phyloP scores from a whole-genome alignment of 1,140 invertebrate genomes.

The Drosophila yakuba region DNA sequence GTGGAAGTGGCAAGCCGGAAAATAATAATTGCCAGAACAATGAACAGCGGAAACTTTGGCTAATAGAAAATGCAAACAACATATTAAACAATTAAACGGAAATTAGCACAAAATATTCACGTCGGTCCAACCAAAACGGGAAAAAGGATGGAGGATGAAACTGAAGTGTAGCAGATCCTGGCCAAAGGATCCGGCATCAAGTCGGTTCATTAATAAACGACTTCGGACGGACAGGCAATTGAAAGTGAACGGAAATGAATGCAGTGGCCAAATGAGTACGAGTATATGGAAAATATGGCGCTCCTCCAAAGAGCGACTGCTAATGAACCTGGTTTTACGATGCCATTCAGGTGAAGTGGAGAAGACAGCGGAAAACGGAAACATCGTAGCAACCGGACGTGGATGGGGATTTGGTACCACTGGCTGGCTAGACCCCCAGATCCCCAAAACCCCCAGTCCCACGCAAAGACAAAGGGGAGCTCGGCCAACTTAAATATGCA shows the following conservation, averaged over 20 bases:
- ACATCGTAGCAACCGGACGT: conserved; percentile 44
- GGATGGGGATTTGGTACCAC: neutral
- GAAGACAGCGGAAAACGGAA: conserved; percentile 67
- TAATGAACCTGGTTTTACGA: conserved; percentile 56
- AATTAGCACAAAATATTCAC: conserved; percentile 77
- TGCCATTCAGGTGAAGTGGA: conserved; percentile 44
- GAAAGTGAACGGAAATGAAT: conserved; percentile 73
- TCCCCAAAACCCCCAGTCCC: too few species aligned
- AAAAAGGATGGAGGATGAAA: neutral
- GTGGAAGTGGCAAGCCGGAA: conserved; percentile 11
- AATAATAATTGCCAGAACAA: conserved; percentile 71
- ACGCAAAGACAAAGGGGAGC: neutral
- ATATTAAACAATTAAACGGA: conserved; percentile 83
- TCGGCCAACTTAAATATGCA: conserved; percentile 74
- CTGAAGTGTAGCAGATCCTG: conserved; percentile 1
- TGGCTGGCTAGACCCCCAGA: neutral
- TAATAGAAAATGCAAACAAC: conserved; percentile 80
- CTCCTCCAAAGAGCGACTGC: conserved; percentile 11
- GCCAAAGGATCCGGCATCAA: conserved; percentile 11
- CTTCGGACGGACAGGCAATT: conserved; percentile 31
- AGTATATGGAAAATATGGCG: conserved; percentile 40
- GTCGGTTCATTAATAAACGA: conserved; percentile 67
- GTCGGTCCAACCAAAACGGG: neutral
- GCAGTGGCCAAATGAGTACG: conserved; percentile 40
- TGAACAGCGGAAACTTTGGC: conserved; percentile 58